phyloP scores from a whole-genome alignment of 2,888 invertebrate genomes.

The Watsonalla cultraria region DNA sequence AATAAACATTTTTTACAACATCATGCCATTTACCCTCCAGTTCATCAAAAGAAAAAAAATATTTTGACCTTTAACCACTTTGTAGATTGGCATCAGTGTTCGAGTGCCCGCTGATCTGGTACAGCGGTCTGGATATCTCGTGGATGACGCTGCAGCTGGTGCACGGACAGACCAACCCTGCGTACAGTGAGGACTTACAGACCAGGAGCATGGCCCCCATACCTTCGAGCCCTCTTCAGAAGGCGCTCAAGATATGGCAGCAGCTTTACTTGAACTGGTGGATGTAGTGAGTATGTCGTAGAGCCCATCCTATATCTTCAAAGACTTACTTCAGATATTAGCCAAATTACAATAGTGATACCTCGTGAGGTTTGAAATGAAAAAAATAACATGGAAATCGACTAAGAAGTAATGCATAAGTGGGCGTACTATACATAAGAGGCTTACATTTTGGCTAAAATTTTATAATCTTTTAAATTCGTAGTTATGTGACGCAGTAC shows the following conservation, averaged over 20 bases:
- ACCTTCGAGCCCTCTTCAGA: slow-evolving; percentile 26
- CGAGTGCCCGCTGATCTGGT: slow-evolving; percentile 51
- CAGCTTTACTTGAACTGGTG: slow-evolving; percentile 35
- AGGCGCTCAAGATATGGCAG: slow-evolving; percentile 28
- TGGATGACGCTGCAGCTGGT: slow-evolving; percentile 41
- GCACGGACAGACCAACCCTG: slow-evolving; percentile 37
- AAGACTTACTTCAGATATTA: too few species aligned
- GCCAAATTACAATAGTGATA: too few species aligned
- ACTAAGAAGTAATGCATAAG: too few species aligned
- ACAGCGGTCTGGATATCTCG: slow-evolving; percentile 34
- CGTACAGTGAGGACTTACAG: slow-evolving; percentile 27
- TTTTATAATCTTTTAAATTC: too few species aligned
- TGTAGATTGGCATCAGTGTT: slow-evolving; percentile 40
- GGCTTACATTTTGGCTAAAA: too few species aligned
- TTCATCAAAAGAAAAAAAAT: too few species aligned
- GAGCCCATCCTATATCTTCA: too few species aligned
- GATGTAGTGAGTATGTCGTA: slow-evolving; percentile 36
- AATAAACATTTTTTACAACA: too few species aligned
- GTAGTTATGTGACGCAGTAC: slow-evolving; percentile 36
- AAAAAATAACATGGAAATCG: too few species aligned
- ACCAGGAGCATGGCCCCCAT: slow-evolving; percentile 13
- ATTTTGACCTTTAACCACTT: background rate
- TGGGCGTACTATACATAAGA: too few species aligned
- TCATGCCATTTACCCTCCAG: too few species aligned
- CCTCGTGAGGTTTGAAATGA: too few species aligned